Evolutionary conservation across 2,113 vertebrate genomes (phyloP), one percentile per base, ranked within the genome.

Genomic region (Macquaria ambigua): DNA sequence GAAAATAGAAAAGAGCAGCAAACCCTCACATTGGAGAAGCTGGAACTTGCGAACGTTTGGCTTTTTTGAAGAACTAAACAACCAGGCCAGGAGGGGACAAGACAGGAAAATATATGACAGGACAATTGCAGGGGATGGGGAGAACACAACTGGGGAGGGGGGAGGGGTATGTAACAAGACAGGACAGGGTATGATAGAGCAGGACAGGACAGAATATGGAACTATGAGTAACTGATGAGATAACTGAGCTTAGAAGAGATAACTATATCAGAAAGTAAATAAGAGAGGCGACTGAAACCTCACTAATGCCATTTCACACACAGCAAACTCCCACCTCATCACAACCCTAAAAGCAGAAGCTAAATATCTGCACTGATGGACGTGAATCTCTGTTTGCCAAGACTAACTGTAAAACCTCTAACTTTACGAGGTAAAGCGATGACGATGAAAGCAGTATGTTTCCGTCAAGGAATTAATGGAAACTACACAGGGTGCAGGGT

Each of bases 401-500:
- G 75, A 62, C 69, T 64, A 72, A 53, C 64, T 48, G 41, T 61
- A 77, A 77, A 79, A 77, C 39, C 39, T 74, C 67, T 12, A 70
- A 77, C 61, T 79, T 67, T 48, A 81, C 14, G 7, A 74, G 62
- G 55, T 48, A 68, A 73, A 83, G 61, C 5, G 5, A 68, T 53
- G 79, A 79, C 46, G 59, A 66, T 52, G 50, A 37, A 34, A 76
- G 66, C 39, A 14, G 37, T 10, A 25, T 62, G 53, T 86, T 79
- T 74, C 72, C 58, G 69, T 62, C 11, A 20, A 59, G 50, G 20
- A 69, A 72, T 72, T 41, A 83, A 82, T 79, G 79, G 67, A 58
- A 79, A 79, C 59, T 53, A n/a, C 85, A 74, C 21, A 69, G 50
- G 56, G 18, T 43, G 21, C n/a, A 14, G 58, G 79, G 58, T 81